Evolutionary conservation across 2,113 vertebrate genomes (phyloP).

Genomic region (Passer domesticus): DNA sequence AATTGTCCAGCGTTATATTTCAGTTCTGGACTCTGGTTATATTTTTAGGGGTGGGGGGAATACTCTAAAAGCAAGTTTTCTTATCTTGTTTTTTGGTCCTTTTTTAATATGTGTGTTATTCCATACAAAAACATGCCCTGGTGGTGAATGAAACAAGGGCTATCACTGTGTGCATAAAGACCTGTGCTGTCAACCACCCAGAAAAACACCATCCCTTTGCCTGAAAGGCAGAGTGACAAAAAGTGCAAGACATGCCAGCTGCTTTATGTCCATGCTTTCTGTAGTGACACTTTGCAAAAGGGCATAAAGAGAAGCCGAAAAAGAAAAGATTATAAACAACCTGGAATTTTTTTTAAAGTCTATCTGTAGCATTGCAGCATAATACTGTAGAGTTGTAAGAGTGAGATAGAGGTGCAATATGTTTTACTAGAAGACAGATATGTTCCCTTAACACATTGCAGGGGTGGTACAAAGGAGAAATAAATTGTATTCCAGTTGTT

Average conservation of each 20-base stretch:
- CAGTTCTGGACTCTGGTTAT: neutral
- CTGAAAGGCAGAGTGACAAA: neutral
- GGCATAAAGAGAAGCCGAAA: neutral
- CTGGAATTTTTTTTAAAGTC: neutral
- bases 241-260: neutral
- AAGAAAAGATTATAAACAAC: neutral
- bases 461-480: neutral
- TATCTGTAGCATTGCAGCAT: neutral
- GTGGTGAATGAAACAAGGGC: neutral
- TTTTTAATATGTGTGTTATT: neutral
- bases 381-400: neutral
- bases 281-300: neutral
- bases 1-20: neutral
- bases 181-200: neutral
- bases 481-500: neutral
- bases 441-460: neutral
- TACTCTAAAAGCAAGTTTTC: neutral
- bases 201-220: neutral
- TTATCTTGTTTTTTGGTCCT: neutral
- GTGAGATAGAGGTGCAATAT: neutral
- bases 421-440: neutral
- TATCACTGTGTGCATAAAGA: neutral
- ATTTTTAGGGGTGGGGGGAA: fast-evolving
- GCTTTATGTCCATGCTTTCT: neutral
- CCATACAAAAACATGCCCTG: neutral